Evolutionary conservation across 2,888 invertebrate species (phyloP), one percentile per base, ranked within the genome.

Genomic region (Pharmacophagus antenor): DNA sequence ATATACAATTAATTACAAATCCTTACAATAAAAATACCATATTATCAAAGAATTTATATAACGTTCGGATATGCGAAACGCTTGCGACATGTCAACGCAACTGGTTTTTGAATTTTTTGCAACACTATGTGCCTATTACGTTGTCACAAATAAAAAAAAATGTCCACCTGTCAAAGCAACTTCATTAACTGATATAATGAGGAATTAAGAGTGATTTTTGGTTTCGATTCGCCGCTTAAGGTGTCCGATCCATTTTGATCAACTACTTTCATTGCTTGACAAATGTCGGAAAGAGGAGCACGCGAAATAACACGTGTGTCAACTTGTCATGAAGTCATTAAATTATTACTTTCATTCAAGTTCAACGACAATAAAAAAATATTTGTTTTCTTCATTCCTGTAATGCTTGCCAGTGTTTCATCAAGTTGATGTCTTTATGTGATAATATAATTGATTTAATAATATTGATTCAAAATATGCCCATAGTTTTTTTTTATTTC

Each of bases 271-370:
- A 23, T 51, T 37, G 51, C 51, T 22, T 37, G 49, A 52, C 58
- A 58, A 53, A 47, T 53, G 48, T 25, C 54, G 4, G 42, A 21
- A 51, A 46, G 21, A 56, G 42, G 56, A 60, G 60, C 56, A 55
- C 61, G 61, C 61, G 42, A 53, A 53, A 21, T n/a, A 46, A 49
- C 58, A 49, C 49, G 56, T 25, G 51, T 51, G 56, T 56, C 51
- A 52, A 48, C 56, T 31, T 61, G 61, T 61, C 61, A 57, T 49
- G 20, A n/a, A 48, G 56, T 61, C 61, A 53, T 53, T 61, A 37
- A 51, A 51, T 56, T 57, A 49, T 59, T 48, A 61, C 61, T 61
- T 61, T 61, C 61, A 61, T 56, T 23, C 61, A 61, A 56, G 60
- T 60, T 61, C 56, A 61, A 47, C 48, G 52, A 27, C 23, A 50